Evolutionary conservation across 1,140 invertebrate species (phyloP), one percentile per base, ranked within the genome.

Genomic region (Pectinophora gossypiella): DNA sequence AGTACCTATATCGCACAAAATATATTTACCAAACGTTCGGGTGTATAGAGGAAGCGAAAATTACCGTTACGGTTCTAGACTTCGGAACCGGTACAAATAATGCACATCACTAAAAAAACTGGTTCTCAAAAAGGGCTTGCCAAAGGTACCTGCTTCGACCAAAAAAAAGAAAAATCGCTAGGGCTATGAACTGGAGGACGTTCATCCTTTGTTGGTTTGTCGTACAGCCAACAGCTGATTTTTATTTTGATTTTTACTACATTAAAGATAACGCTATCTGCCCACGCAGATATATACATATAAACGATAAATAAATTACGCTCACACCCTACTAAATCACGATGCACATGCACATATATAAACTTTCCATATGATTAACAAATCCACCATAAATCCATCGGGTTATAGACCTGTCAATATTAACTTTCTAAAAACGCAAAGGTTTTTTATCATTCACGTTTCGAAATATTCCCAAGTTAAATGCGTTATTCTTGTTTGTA

Each of bases 371-470:
- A n/a, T 32, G 2, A 32, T 12, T 12, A 32, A 32, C n/a, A n/a
- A 32, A 32, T 32, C n/a, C 27, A 32, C 1, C 27, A 32, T 32
- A 32, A 32, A 2, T 32, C 27, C 9, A 32, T 32, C 27, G 27
- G 27, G 27, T 32, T 32, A 32, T 32, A 9, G 1, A 32, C 27
- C 27, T 32, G 27, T 32, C 27, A 32, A 23, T 32, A n/a, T 32
- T 32, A 62, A 76, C 68, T 74, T 74, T 77, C 74, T 72, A 74
- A 67, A 54, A 55, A 46, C 27, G 44, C 61, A 61, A 42, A 51
- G 60, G 56, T 56, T 32, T 32, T 32, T 32, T 32, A n/a, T n/a
- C n/a, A n/a, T n/a, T n/a, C n/a, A n/a, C n/a, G n/a, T n/a, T n/a
- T n/a, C n/a, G n/a, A n/a, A n/a, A n/a, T n/a, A n/a, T n/a, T n/a